These are phyloP conservation scores for Echiichthys vipera DNA, from an alignment of 2,797 vertebrate species.

Conservation along the genomic window DNA sequence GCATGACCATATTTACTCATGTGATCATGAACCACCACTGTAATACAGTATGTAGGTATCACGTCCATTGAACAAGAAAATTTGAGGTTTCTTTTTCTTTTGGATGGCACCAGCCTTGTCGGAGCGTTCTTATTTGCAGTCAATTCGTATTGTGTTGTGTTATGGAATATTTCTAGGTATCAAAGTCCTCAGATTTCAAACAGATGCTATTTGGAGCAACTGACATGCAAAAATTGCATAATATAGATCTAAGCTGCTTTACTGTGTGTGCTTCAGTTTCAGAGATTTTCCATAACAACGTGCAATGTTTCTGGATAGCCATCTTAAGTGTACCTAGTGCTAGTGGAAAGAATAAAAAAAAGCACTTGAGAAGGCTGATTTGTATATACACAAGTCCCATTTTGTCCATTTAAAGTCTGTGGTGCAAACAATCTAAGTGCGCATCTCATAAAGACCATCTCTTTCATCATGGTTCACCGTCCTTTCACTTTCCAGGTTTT, in stretches of 20 bases:
- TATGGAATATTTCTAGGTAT: conserved; percentile 8
- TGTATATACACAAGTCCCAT: conserved; percentile 29
- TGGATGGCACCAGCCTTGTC: background rate
- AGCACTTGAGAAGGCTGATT: conserved; percentile 28
- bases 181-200: conserved; percentile 29
- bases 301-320: conserved; percentile 33
- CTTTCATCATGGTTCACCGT: conserved; percentile 47
- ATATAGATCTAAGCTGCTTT: conserved; percentile 23
- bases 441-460: conserved; percentile 47
- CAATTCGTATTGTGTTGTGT: background rate
- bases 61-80: background rate
- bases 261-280: conserved; percentile 31
- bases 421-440: conserved; percentile 43
- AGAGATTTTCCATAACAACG: conserved; percentile 56
- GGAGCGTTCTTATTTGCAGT: background rate
- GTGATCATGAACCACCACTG: too few species aligned
- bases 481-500: conserved; percentile 73
- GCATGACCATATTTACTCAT: too few species aligned
- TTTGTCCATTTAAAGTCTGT: conserved; percentile 39
- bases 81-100: background rate
- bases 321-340: conserved; percentile 23
- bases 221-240: conserved; percentile 1
- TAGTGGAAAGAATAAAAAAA: conserved; percentile 5
- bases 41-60: background rate
- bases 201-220: conserved; percentile 16